Evolutionary conservation across 2,797 vertebrate genomes (phyloP).

Genomic region (Sebastes cheni): DNA sequence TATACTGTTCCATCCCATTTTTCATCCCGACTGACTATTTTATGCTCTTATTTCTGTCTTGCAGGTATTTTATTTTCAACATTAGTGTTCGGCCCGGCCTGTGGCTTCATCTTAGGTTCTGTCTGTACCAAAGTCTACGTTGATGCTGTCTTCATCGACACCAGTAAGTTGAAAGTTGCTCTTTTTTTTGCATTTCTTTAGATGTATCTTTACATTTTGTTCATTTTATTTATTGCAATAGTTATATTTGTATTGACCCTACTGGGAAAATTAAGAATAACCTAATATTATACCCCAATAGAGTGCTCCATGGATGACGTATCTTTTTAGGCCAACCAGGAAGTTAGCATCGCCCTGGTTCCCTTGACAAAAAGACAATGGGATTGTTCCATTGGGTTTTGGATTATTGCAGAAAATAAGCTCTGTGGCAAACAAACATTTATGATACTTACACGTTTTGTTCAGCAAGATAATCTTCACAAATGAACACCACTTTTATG

Average conservation of each 20-base stretch:
- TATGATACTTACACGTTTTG: too few relatives aligned
- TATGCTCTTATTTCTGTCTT: conserved; percentile 8
- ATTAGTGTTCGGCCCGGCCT: conserved; percentile 97
- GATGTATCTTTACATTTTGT: not conserved
- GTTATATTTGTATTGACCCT: not conserved
- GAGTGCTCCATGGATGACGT: too few relatives aligned
- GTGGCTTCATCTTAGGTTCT: conserved; percentile 98
- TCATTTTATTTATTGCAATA: not conserved
- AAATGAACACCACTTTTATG: too few relatives aligned
- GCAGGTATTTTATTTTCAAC: conserved; percentile 98
- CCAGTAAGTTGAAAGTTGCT: conserved; percentile 85
- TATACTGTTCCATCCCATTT: not conserved
- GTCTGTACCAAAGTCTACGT: conserved; percentile 99
- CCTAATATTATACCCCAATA: not conserved
- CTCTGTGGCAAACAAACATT: too few relatives aligned
- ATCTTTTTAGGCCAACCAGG: too few relatives aligned
- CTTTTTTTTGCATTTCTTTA: not conserved
- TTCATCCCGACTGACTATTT: not conserved
- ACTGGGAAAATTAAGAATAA: not conserved
- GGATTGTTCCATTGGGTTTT: too few relatives aligned
- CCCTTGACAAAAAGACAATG: too few relatives aligned
- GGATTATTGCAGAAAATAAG: too few relatives aligned
- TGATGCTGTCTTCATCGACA: conserved; percentile 97
- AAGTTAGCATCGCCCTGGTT: too few relatives aligned
- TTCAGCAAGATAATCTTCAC: too few relatives aligned